phyloP scores from a whole-genome alignment of 2,888 invertebrate species.

The Merodon equestris region DNA sequence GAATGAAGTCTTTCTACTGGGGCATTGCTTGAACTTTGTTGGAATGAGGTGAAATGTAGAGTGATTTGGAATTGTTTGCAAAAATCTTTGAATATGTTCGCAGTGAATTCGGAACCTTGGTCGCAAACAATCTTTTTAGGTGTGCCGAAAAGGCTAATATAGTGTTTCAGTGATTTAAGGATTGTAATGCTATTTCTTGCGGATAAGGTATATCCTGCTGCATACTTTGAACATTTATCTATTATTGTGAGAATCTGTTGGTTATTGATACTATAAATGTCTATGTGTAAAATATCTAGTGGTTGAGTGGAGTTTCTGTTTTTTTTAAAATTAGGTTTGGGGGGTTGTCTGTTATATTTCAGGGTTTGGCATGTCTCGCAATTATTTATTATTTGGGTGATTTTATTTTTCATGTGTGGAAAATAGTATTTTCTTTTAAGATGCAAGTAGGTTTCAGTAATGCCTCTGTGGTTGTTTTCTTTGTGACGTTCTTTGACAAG shows the following conservation, averaged over 20 bases:
- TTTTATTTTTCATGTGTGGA: conserved; percentile 27
- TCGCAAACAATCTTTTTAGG: conserved; percentile 33
- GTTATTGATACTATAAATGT: conserved; percentile 25
- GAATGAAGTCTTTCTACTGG: conserved; percentile 43
- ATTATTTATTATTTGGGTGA: conserved; percentile 28
- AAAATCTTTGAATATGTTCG: conserved; percentile 48
- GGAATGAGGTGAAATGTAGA: conserved; percentile 37
- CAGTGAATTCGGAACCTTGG: conserved; percentile 32
- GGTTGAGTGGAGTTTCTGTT: conserved; percentile 12
- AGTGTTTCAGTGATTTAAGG: conserved; percentile 32
- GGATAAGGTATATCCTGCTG: conserved; percentile 13
- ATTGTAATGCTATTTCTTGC: conserved; percentile 29
- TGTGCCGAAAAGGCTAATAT: conserved; percentile 40
- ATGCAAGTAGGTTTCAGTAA: conserved; percentile 23
- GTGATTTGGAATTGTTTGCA: conserved; percentile 21
- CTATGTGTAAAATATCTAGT: conserved; percentile 26
- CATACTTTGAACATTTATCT: conserved; percentile 29
- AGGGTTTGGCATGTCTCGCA: conserved; percentile 14
- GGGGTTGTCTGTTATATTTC: conserved; percentile 20
- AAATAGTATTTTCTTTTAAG: conserved; percentile 29
- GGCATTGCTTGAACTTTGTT: conserved; percentile 40
- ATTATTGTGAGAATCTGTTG: conserved; percentile 21
- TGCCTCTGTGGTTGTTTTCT: conserved; percentile 33
- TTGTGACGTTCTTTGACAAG: conserved; percentile 22
- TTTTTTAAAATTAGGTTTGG: conserved; percentile 6